Conservation (phyloP, 2,797 vertebrate species). For the Brachyrhaphis roseni region DNA sequence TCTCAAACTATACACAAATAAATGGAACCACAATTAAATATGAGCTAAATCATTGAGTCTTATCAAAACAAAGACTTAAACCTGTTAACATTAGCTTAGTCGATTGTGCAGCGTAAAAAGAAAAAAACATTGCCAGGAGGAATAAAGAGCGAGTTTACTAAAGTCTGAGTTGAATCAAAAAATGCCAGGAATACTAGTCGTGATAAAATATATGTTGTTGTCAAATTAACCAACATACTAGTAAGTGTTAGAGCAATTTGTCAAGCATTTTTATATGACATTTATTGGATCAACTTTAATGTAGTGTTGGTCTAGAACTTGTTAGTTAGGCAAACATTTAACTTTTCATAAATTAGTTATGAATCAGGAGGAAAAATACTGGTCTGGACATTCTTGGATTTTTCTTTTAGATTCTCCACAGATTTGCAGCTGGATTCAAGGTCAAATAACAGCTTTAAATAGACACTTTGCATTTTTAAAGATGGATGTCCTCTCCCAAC, state of each 20-base stretch:
- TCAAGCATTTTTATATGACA: neutral
- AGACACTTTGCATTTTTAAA: neutral
- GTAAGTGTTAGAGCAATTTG: neutral
- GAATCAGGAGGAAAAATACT: neutral
- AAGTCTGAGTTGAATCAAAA: neutral
- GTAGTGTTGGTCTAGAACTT: neutral
- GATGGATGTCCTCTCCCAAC: neutral
- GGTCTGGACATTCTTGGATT: neutral
- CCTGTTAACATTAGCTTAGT: neutral
- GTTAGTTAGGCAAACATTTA: neutral
- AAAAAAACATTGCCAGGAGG: neutral
- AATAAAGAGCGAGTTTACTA: neutral
- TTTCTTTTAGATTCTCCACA: neutral
- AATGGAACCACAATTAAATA: neutral
- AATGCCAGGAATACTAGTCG: neutral
- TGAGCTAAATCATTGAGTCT: neutral
- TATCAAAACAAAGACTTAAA: neutral
- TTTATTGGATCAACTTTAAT: neutral
- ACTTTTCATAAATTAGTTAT: neutral
- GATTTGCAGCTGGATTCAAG: neutral
- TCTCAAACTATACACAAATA: neutral
- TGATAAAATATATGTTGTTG: neutral
- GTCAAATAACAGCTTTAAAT: neutral
- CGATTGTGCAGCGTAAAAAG: neutral
- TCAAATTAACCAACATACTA: neutral